phyloP scores from a whole-genome alignment of 2,888 invertebrate species.

The Eilema griseolum region DNA sequence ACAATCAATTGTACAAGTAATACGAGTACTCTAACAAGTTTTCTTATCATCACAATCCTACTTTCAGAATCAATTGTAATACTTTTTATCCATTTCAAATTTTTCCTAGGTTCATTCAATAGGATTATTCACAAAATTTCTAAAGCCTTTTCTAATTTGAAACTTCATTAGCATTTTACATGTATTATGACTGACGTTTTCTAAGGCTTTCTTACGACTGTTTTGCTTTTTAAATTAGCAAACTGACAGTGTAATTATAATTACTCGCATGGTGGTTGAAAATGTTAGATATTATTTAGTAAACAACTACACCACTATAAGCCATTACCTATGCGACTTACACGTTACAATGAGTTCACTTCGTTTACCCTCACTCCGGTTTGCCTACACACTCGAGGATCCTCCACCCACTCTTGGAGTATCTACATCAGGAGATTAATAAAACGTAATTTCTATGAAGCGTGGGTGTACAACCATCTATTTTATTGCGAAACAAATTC shows the following conservation, averaged over 20 bases:
- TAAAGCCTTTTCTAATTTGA: constrained; percentile 27
- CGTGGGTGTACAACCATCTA: constrained; percentile 52
- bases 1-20: constrained; percentile 47
- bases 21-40: constrained; percentile 45
- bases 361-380: constrained; percentile 36
- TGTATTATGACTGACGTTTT: constrained; percentile 2
- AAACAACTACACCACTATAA: background rate
- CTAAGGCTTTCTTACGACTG: background rate
- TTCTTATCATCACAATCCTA: constrained; percentile 51
- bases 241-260: constrained; percentile 9
- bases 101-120: constrained; percentile 27
- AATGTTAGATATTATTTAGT: background rate
- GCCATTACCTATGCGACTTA: constrained; percentile 18
- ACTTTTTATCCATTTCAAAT: constrained; percentile 39
- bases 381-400: constrained; percentile 70
- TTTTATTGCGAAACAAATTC: constrained; percentile 51
- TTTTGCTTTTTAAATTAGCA: constrained; percentile 5
- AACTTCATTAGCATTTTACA: constrained; percentile 16
- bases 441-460: constrained; percentile 53
- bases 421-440: constrained; percentile 57
- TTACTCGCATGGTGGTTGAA: constrained; percentile 11
- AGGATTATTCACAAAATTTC: constrained; percentile 36
- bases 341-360: constrained; percentile 29
- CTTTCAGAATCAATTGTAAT: constrained; percentile 52
- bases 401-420: constrained; percentile 56